Conservation (phyloP, 2,888 invertebrate genomes). For the Gymnosoma rotundatum region DNA sequence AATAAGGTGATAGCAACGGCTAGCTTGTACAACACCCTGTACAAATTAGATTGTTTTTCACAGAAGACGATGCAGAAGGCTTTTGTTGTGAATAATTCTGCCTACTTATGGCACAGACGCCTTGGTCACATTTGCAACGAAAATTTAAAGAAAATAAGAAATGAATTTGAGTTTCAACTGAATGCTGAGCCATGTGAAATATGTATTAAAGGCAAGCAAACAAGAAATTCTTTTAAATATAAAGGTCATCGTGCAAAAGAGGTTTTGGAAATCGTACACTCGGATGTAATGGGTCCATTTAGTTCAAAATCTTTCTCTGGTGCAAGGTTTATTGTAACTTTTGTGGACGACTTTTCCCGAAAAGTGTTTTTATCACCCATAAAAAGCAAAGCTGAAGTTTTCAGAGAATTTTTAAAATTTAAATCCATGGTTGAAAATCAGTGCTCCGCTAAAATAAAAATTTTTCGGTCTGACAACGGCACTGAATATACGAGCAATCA, state of each 20-base stretch:
- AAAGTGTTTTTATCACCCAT: conserved; percentile 67
- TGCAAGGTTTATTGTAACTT: conserved; percentile 78
- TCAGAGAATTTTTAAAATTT: conserved; percentile 64
- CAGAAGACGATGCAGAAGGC: conserved; percentile 7
- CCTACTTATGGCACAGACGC: conserved; percentile 69
- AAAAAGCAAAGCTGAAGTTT: conserved; percentile 50
- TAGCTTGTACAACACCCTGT: not conserved
- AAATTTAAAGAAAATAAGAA: conserved; percentile 55
- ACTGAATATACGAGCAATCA: not conserved
- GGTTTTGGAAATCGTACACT: conserved; percentile 76
- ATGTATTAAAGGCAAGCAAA: conserved; percentile 33
- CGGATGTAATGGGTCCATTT: conserved; percentile 71
- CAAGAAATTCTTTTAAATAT: conserved; percentile 37
- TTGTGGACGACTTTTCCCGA: conserved; percentile 75
- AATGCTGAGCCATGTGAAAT: not conserved
- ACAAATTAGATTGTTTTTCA: conserved; percentile 39
- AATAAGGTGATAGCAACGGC: conserved; percentile 25
- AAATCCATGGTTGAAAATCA: conserved; percentile 61
- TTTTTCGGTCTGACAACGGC: not conserved
- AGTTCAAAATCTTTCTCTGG: conserved; percentile 75
- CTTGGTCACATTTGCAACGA: conserved; percentile 65
- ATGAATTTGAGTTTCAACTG: conserved; percentile 33
- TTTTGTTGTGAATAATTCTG: conserved; percentile 26
- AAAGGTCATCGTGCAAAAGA: conserved; percentile 64
- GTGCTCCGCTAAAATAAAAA: not conserved